Base-by-base conservation (phyloP, 2,888 invertebrate genomes). In the Drepanosiphum platanoidis region DNA sequence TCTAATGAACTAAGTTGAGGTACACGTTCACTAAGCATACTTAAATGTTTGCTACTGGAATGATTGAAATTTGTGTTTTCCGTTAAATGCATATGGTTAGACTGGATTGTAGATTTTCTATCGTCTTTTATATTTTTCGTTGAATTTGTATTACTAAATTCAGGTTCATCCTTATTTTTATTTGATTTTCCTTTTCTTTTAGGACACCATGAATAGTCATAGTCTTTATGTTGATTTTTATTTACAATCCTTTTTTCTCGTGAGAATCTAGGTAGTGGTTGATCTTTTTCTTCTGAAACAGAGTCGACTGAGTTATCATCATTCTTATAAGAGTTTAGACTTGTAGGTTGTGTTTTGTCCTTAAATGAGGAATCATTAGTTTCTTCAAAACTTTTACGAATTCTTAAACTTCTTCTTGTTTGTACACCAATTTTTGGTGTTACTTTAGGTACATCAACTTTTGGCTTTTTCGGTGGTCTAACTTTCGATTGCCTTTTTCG, bases 1-100 rank as follows among this genome's bases (percentile, higher is more conserved):
- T 93, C 92, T 72, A 92, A 89, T 74, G 92, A 91, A 87, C 92
- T 91, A 87, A 93, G 89, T 18, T 93, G 93, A 42, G 92, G 92
- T 3, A 92, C 90, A 86, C 90, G 91, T 79, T 91, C 90, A 32
- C 91, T 89, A 39, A 92, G 88, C 64, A 90, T 83, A 83, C 30
- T 52, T 34, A 83, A 83, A 83, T 75, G 74, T 34, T 83, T 42
- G 3, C n/a, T 46, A 72, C 9, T 64, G 13, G 72, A 30, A 64
- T 72, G 61, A 1, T 71, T 30, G 58, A 58, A 52, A 58, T 58
- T n/a, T 22, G 8, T 52, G 52, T 18, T n/a, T n/a, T n/a, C n/a
- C n/a, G n/a, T n/a, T n/a, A n/a, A n/a, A n/a, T n/a, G n/a, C n/a
- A n/a, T n/a, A n/a, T n/a, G n/a, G n/a, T n/a, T n/a, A n/a, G n/a